Percentiles rank a stretch among this genome's conserved stretches.
Conservation (phyloP, 2,113 vertebrate species). For the Bubo blakistoni region DNA sequence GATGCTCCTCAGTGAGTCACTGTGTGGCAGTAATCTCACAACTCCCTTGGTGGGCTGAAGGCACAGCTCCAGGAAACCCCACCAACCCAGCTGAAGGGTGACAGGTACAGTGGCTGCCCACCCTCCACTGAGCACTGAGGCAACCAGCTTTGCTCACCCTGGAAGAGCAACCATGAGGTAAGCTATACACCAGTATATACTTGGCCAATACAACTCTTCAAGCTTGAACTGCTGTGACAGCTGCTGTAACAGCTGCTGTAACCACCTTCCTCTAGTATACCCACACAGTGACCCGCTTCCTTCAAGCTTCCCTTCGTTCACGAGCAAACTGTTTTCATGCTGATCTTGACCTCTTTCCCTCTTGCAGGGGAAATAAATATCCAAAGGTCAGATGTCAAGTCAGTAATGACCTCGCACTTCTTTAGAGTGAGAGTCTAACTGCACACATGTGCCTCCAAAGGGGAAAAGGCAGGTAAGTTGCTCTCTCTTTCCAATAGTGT, state of each 20-base stretch:
- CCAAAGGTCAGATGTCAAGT: background rate
- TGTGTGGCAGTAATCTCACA: rapidly evolving
- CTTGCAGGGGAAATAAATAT: background rate
- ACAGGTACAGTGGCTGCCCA: background rate
- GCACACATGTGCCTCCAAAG: rapidly evolving
- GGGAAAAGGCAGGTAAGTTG: background rate
- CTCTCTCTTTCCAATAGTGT: background rate
- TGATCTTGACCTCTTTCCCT: background rate
- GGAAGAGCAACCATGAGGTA: background rate
- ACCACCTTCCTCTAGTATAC: background rate
- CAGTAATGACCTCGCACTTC: too few relatives aligned
- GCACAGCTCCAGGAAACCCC: background rate
- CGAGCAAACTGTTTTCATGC: background rate
- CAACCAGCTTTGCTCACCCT: background rate
- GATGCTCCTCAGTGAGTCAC: rapidly evolving
- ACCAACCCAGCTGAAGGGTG: background rate
- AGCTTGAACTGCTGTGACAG: background rate
- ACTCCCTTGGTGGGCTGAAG: background rate
- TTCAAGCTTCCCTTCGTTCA: background rate
- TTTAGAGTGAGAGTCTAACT: too few relatives aligned
- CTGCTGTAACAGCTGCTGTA: background rate
- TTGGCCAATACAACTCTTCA: background rate
- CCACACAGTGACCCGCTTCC: background rate
- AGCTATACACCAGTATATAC: background rate
- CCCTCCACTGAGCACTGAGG: background rate